phyloP scores from a whole-genome alignment of 2,797 vertebrate genomes.

The Ataeniobius toweri region DNA sequence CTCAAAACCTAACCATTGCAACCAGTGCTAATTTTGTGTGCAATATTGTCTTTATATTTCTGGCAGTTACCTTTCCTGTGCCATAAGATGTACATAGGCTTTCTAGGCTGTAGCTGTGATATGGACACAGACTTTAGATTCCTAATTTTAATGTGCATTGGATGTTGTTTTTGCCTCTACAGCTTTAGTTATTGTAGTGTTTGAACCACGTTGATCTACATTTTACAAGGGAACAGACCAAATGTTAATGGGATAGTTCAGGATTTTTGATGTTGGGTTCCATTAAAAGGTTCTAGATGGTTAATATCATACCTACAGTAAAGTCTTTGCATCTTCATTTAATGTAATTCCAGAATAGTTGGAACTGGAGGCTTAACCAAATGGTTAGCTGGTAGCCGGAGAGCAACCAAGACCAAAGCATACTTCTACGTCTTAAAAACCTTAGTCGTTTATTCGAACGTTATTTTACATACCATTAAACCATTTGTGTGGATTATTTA shows the following conservation, averaged over 20 bases:
- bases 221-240: constrained; percentile 50
- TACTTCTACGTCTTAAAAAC: background rate
- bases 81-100: constrained; percentile 66
- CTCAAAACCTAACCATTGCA: constrained; percentile 21
- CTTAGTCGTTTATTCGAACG: background rate
- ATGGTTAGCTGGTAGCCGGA: too few relatives aligned
- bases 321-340: background rate
- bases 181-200: constrained; percentile 57
- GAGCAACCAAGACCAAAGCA: background rate
- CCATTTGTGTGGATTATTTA: background rate
- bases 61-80: constrained; percentile 45
- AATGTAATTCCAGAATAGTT: background rate
- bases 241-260: constrained; percentile 20
- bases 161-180: constrained; percentile 55
- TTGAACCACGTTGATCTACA: constrained; percentile 47
- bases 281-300: background rate
- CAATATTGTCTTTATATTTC: constrained; percentile 53
- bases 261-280: background rate
- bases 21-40: constrained; percentile 50
- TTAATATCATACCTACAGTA: background rate
- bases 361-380: background rate
- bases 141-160: constrained; percentile 59
- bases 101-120: constrained; percentile 44
- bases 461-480: background rate
- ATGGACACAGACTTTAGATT: constrained; percentile 46